Conservation (phyloP, 2,888 invertebrate species). For the Xanthostigma xanthostigma region DNA sequence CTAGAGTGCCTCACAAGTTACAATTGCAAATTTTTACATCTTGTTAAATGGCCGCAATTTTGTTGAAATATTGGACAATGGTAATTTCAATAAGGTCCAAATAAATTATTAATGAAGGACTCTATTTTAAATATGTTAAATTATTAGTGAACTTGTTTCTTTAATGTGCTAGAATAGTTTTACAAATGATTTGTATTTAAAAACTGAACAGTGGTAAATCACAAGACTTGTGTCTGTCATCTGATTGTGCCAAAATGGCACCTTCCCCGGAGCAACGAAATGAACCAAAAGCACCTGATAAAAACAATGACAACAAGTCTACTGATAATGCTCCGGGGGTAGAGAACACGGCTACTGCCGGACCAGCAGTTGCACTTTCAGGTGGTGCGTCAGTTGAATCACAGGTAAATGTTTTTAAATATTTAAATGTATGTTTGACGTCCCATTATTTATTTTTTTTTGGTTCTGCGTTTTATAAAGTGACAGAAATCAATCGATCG, state of each 20-base stretch:
- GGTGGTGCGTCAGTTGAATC: no score
- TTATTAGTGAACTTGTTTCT: neutral
- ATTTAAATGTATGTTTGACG: no score
- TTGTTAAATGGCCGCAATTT: slow-evolving; percentile 8
- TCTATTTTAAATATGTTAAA: neutral
- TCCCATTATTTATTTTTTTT: no score
- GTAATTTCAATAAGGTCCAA: slow-evolving; percentile 7
- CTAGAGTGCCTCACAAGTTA: slow-evolving; percentile 4
- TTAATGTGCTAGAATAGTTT: neutral
- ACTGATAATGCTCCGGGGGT: slow-evolving; percentile 27
- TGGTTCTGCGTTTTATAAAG: no score
- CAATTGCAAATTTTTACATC: slow-evolving; percentile 8
- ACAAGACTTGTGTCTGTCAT: slow-evolving; percentile 4
- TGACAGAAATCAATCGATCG: no score
- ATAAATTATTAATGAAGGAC: neutral
- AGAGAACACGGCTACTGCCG: slow-evolving; percentile 18
- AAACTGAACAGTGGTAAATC: no score
- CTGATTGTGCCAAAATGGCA: slow-evolving; percentile 44
- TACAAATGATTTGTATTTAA: neutral
- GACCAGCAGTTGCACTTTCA: no score
- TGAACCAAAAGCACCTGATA: slow-evolving; percentile 61
- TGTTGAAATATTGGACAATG: slow-evolving; percentile 5
- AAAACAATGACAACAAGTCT: slow-evolving; percentile 35
- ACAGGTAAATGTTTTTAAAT: no score
- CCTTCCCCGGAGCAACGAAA: slow-evolving; percentile 63